These are phyloP conservation scores for Pipistrellus nathusii DNA, from an alignment of 2,797 vertebrate genomes.

Conservation along the genomic window DNA sequence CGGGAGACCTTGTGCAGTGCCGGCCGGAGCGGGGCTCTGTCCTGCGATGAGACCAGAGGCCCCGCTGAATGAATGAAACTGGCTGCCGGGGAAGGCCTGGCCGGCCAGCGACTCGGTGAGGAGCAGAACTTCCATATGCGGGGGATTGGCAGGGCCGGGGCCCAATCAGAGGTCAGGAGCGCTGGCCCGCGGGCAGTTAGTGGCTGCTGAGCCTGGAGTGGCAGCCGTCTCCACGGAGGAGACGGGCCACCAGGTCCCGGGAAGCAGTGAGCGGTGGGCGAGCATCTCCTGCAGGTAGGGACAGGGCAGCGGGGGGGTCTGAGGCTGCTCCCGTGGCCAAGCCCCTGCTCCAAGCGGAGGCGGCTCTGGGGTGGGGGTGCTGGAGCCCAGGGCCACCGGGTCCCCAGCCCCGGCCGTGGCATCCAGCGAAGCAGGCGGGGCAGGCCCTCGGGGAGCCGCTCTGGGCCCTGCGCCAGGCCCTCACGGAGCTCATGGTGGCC, in stretches of 20 bases:
- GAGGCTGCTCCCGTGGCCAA: background rate
- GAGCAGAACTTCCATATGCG: background rate
- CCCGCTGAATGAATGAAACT: background rate
- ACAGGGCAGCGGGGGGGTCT: rapidly evolving
- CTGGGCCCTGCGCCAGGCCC: rapidly evolving
- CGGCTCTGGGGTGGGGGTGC: background rate
- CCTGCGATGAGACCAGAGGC: rapidly evolving
- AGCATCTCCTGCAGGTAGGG: background rate
- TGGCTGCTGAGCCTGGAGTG: slow-evolving; percentile 10
- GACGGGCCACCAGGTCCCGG: background rate
- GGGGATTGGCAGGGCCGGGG: background rate
- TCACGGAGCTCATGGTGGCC: background rate
- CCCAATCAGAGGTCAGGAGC: slow-evolving; percentile 41
- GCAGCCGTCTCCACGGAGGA: background rate
- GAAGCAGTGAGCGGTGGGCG: background rate
- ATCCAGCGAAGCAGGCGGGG: background rate
- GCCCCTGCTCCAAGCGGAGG: background rate
- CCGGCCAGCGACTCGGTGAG: rapidly evolving
- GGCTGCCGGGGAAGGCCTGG: background rate
- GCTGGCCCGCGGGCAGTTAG: background rate
- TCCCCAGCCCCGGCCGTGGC: background rate
- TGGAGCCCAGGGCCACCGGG: background rate
- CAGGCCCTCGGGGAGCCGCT: rapidly evolving
- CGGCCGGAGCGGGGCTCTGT: rapidly evolving
- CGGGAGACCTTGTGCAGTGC: rapidly evolving